These are phyloP conservation scores for Hephaestus fuliginosus DNA, from an alignment of 2,797 vertebrate genomes.

Conservation along the genomic window DNA sequence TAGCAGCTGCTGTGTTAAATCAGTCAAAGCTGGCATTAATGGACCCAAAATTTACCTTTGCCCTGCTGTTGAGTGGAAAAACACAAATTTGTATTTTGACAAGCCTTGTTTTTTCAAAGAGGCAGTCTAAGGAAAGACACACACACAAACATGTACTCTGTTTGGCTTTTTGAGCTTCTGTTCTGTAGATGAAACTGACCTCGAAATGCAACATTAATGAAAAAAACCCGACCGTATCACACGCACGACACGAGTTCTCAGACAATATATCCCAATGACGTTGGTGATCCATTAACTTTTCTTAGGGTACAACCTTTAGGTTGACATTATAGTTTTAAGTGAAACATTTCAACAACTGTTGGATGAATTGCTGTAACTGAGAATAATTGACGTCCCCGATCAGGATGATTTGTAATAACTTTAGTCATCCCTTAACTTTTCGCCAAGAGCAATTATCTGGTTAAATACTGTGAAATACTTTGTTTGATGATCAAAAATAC, in stretches of 20 bases:
- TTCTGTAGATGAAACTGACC: constrained; percentile 1
- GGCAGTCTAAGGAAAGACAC: not conserved
- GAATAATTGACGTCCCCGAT: too few relatives aligned
- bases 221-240: not conserved
- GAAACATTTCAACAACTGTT: too few relatives aligned
- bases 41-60: constrained; percentile 41
- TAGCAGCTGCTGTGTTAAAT: constrained; percentile 43
- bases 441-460: too few relatives aligned
- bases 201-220: not conserved
- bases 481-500: too few relatives aligned
- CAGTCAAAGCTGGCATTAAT: constrained; percentile 43
- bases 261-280: too few relatives aligned
- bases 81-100: constrained; percentile 22
- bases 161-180: not conserved
- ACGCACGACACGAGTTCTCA: not conserved
- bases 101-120: constrained; percentile 10
- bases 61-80: constrained; percentile 5
- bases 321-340: too few relatives aligned
- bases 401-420: too few relatives aligned
- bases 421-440: too few relatives aligned
- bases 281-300: too few relatives aligned
- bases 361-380: too few relatives aligned
- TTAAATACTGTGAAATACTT: too few relatives aligned
- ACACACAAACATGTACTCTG: not conserved
- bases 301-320: too few relatives aligned